phyloP scores from a whole-genome alignment of 2,797 vertebrate genomes.

The Macrochelys suwanniensis region DNA sequence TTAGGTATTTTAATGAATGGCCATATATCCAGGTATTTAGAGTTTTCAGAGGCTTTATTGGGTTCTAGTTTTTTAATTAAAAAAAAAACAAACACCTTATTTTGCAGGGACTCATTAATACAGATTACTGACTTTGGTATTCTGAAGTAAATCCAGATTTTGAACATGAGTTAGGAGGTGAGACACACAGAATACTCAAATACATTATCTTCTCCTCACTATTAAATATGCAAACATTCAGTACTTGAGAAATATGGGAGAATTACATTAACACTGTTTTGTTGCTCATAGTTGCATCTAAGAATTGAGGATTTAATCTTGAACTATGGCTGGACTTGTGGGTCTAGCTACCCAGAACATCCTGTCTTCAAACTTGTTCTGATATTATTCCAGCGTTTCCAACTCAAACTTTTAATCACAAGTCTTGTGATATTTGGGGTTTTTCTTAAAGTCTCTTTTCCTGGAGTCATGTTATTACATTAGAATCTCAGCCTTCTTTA shows the following conservation, averaged over 20 bases:
- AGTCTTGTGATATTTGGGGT: constrained; percentile 32
- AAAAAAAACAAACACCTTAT: neutral
- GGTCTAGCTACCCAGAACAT: neutral
- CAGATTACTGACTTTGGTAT: neutral
- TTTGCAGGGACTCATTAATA: neutral
- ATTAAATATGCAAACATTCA: neutral
- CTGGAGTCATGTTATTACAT: constrained; percentile 73
- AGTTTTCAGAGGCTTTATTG: constrained; percentile 20
- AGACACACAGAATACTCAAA: neutral
- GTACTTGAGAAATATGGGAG: neutral
- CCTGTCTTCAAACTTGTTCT: neutral
- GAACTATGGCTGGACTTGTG: constrained; percentile 7
- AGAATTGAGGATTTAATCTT: neutral
- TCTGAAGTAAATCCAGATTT: neutral
- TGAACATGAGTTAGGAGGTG: neutral
- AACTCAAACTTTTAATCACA: neutral
- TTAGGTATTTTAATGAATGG: neutral
- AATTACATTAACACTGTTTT: neutral
- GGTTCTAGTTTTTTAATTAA: neutral
- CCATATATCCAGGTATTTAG: neutral
- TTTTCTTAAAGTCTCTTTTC: constrained; percentile 70
- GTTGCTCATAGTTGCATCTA: constrained; percentile 39
- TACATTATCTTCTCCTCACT: neutral
- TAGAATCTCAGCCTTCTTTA: neutral
- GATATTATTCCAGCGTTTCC: neutral